Evolutionary conservation across 2,797 vertebrate species (phyloP), one percentile per base, ranked within the genome.

Genomic region (Lophius americanus): DNA sequence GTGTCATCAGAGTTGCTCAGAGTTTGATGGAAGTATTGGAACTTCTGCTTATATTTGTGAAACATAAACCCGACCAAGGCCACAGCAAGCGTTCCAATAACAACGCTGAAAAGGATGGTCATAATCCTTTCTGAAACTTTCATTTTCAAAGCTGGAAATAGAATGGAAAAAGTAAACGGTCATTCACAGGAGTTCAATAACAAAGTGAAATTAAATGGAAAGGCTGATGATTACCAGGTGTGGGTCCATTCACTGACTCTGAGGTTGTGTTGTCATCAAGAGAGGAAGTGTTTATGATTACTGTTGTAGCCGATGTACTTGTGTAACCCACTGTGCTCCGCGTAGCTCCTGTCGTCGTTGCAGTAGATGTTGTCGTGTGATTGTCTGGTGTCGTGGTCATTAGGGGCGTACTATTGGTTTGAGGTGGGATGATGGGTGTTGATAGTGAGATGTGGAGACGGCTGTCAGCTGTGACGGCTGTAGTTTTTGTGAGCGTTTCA

Each of bases 21-120:
- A 76, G 89, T 92, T n/a, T 88, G 91, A 69, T 95, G 94, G 60
- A 85, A 79, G 79, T 92, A 95, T 58, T 95, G 93, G 37, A 82
- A 75, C 80, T 71, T 90, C 4, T 80, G 85, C 79, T 90, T 92
- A 73, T 76, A 92, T 82, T 77, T 94, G 43, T 79, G 79, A 32
- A 92, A 74, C 78, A 79, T 72, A 32, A 92, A 81, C 7, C 73
- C 47, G 38, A 90, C 46, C 63, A 91, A 14, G 0, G 68, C 78
- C 56, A 94, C 51, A 49, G 73, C 79, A 62, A 90, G 87, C 57
- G 91, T 51, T 43, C 85, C 86, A 23, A 94, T 87, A 32, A 90
- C 47, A 63, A 76, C 63, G 47, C 92, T 91, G 74, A 95, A 94
- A 59, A 91, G 61, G 64, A 93, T 87, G 0, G 92, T 94, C 84